Evolutionary conservation across 2,888 invertebrate genomes (phyloP).

Genomic region (Diaprepes abbreviatus): DNA sequence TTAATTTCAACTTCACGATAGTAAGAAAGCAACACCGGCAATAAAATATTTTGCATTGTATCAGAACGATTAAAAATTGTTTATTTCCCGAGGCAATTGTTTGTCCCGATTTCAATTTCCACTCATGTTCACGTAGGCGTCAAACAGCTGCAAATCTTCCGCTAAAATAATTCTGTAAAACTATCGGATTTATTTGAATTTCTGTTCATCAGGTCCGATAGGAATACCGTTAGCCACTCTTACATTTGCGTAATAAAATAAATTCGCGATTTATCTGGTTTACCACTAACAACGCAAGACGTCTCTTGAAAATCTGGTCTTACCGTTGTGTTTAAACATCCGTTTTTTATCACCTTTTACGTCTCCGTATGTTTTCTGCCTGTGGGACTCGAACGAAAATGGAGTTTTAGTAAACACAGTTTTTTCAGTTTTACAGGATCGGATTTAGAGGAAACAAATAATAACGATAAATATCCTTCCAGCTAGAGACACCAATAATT

Average conservation of each 20-base stretch:
- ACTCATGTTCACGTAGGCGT: conserved; percentile 20
- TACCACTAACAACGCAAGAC: conserved; percentile 38
- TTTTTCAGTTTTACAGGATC: no score
- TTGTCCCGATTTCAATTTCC: conserved; percentile 29
- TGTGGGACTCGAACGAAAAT: background rate
- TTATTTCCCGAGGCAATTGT: conserved; percentile 17
- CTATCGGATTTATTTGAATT: conserved; percentile 38
- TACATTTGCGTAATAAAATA: conserved; percentile 52
- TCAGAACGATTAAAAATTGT: conserved; percentile 17
- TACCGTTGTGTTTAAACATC: conserved; percentile 47
- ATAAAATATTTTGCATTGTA: conserved; percentile 22
- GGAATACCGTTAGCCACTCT: conserved; percentile 44
- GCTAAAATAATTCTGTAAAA: conserved; percentile 10
- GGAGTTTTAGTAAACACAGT: no score
- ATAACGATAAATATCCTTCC: no score
- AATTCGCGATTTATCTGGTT: conserved; percentile 50
- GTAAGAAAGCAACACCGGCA: conserved; percentile 22
- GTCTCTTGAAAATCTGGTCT: conserved; percentile 45
- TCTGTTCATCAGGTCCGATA: conserved; percentile 34
- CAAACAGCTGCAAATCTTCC: conserved; percentile 22
- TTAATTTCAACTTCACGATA: conserved; percentile 26
- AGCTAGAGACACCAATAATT: no score
- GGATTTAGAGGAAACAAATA: no score
- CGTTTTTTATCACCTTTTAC: conserved; percentile 43
- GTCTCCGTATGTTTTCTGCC: conserved; percentile 29